Evolutionary conservation across 2,888 invertebrate species (phyloP), one percentile per base, ranked within the genome.

Genomic region (Polydrusus tereticollis): DNA sequence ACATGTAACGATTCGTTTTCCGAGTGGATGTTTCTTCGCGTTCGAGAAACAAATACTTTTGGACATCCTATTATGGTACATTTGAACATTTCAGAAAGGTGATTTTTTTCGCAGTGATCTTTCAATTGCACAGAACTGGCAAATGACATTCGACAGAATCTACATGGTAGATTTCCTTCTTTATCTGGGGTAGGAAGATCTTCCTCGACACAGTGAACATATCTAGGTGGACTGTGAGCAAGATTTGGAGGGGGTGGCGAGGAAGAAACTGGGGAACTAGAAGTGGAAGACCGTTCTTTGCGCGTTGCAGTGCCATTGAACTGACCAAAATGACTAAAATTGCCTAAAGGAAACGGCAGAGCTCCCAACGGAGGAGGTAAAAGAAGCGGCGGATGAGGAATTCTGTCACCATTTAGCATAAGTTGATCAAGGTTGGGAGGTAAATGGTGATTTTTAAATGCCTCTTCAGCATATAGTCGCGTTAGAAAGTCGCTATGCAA

Each of bases 401-500:
- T 81, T 77, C 87, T 80, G 68, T 87, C 87, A 73, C 87, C 87
- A 72, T 87, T 85, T 38, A 87, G 80, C 83, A 86, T 84, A 62
- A 87, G 80, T 77, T 87, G 86, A 72, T 87, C 87, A 59, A 87
- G 77, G 74, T 84, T 85, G 14, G 85, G 82, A 3, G 87, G 85
- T 55, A 87, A 79, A 38, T 87, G 87, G 65, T 88, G 88, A 36
- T 86, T 85, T 78, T 86, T 86, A 77, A 92, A 89, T 68, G 92
- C 87, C 73, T 91, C 91, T 79, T 93, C 93, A 2, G 93, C 93
- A 82, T 94, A 94, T 16, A 93, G 88, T 76, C 94, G 88, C 0
- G 94, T 91, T 68, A 96, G 87, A 62, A 95, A 89, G 81, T 95
- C 95, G 69, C 92, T 92, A 84, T 94, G 94, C 47, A 94, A 88